These are phyloP conservation scores for Pygmarrhopalites habei DNA, from an alignment of 1,140 invertebrate species.

Conservation along the genomic window DNA sequence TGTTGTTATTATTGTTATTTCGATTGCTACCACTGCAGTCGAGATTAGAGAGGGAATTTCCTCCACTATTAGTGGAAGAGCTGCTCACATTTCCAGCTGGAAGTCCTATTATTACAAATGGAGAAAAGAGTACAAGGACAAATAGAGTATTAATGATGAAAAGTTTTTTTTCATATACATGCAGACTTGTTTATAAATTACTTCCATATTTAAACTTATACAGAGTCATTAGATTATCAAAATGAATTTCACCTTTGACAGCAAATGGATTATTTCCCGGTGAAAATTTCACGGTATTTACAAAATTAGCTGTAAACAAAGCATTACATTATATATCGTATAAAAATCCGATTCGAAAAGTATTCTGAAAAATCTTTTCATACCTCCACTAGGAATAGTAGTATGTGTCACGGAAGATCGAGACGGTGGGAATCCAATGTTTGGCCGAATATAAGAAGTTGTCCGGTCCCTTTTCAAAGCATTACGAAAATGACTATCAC, in stretches of 20 bases:
- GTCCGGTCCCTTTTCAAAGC: too few relatives aligned
- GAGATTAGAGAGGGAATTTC: background rate
- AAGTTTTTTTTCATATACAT: too few relatives aligned
- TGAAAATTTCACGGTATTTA: background rate
- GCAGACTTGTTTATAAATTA: too few relatives aligned
- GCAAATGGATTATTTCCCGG: constrained; percentile 2
- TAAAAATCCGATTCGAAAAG: too few relatives aligned
- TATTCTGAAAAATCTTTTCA: background rate
- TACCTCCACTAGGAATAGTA: background rate
- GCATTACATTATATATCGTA: background rate
- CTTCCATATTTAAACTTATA: too few relatives aligned
- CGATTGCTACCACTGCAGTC: background rate
- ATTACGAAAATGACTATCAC: too few relatives aligned
- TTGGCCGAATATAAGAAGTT: too few relatives aligned
- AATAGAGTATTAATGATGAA: too few relatives aligned
- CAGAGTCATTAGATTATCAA: too few relatives aligned
- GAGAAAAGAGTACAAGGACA: too few relatives aligned
- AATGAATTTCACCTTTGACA: too few relatives aligned
- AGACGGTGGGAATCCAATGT: constrained; percentile 17
- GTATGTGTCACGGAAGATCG: constrained; percentile 8
- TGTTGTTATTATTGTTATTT: constrained; percentile 1
- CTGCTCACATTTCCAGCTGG: background rate
- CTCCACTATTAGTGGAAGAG: background rate
- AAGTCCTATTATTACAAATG: too few relatives aligned
- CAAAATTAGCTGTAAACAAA: constrained; percentile 4